phyloP scores from a whole-genome alignment of 2,888 invertebrate genomes.

The Eristalinus aeneus region DNA sequence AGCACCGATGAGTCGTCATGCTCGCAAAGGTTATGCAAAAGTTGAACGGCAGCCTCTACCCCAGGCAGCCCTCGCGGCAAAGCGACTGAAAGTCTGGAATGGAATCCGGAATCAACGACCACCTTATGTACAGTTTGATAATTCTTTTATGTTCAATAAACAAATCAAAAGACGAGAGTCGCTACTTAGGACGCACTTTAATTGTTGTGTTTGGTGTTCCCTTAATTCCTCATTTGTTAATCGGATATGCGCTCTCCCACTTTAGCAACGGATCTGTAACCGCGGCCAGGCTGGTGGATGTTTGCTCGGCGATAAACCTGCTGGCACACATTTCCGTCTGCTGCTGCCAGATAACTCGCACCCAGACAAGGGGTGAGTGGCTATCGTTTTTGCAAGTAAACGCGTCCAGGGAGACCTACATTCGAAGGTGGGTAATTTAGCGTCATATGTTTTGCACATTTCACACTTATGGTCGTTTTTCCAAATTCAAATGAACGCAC shows the following conservation, averaged over 20 bases:
- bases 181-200: slow-evolving; percentile 66
- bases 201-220: slow-evolving; percentile 57
- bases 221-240: slow-evolving; percentile 68
- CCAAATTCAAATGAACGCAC: slow-evolving; percentile 43
- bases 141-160: slow-evolving; percentile 79
- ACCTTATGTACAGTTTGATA: slow-evolving; percentile 70
- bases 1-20: slow-evolving; percentile 79
- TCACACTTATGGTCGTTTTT: slow-evolving; percentile 77
- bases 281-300: slow-evolving; percentile 1
- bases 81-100: slow-evolving; percentile 17
- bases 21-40: slow-evolving; percentile 73
- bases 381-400: slow-evolving; percentile 73
- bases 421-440: slow-evolving; percentile 68
- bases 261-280: neutral
- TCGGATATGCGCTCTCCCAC: slow-evolving; percentile 55
- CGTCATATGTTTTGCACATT: slow-evolving; percentile 79
- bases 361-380: slow-evolving; percentile 28
- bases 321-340: slow-evolving; percentile 36
- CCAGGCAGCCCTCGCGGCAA: slow-evolving; percentile 5
- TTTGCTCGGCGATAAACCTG: slow-evolving; percentile 26
- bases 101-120: slow-evolving; percentile 21
- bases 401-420: slow-evolving; percentile 45
- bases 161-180: slow-evolving; percentile 76
- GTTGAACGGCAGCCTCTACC: slow-evolving; percentile 64
- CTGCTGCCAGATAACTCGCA: slow-evolving; percentile 51